phyloP scores from a whole-genome alignment of 2,113 vertebrate genomes.

The Spea bombifrons region DNA sequence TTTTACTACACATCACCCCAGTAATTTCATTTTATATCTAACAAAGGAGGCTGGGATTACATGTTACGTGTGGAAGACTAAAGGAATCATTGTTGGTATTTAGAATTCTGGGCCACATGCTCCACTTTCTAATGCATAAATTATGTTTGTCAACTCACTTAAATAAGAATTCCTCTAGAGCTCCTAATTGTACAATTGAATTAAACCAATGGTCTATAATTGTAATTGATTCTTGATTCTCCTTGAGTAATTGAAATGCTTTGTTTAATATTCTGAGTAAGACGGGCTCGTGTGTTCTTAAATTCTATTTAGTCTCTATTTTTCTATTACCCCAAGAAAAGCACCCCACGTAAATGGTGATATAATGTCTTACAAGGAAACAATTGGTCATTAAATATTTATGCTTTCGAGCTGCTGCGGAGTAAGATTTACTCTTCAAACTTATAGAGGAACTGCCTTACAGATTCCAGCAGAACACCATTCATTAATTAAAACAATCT shows the following conservation, averaged over 20 bases:
- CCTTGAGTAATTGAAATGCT: background rate
- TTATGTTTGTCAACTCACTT: background rate
- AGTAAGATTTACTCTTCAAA: background rate
- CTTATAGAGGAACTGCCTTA: too few relatives aligned
- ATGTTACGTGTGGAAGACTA: too few relatives aligned
- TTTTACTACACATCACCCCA: too few relatives aligned
- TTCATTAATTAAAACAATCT: too few relatives aligned
- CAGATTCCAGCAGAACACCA: too few relatives aligned
- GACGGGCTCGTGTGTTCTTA: background rate
- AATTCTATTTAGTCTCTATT: background rate
- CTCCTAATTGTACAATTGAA: background rate
- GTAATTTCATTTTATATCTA: too few relatives aligned
- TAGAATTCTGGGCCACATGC: background rate
- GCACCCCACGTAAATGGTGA: background rate
- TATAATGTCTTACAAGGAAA: background rate
- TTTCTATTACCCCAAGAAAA: background rate
- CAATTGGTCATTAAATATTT: background rate
- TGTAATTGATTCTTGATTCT: background rate
- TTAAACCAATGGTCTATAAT: background rate
- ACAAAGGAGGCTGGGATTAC: too few relatives aligned
- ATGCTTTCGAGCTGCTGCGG: background rate
- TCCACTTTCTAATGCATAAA: background rate
- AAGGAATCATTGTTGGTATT: background rate
- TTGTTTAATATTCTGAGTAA: background rate
- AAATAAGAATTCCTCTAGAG: background rate